Percentiles rank a stretch among this genome's conserved stretches.
Evolutionary conservation across 2,888 invertebrate genomes (phyloP).

Genomic region (Melinaea menophilus): DNA sequence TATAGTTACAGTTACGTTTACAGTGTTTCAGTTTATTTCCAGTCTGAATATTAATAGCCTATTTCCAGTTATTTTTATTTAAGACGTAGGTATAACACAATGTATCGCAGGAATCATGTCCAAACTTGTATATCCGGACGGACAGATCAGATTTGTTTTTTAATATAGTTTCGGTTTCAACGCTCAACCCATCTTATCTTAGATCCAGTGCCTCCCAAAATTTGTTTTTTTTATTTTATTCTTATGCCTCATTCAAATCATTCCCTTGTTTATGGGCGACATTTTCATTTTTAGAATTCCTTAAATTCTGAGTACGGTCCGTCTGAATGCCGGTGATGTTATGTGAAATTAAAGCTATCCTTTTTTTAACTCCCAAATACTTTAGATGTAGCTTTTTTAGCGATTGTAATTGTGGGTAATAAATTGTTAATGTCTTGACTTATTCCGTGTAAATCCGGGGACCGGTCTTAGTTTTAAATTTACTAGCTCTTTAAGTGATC

Average conservation of each 20-base stretch:
- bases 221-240: conserved; percentile 72
- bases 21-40: conserved; percentile 32
- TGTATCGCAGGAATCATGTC: conserved; percentile 62
- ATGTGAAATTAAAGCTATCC: conserved; percentile 70
- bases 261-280: conserved; percentile 75
- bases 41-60: conserved; percentile 36
- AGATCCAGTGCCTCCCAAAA: conserved; percentile 61
- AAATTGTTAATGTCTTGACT: conserved; percentile 66
- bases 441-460: conserved; percentile 38
- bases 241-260: conserved; percentile 73
- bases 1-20: conserved; percentile 19
- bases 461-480: conserved; percentile 58
- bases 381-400: conserved; percentile 59
- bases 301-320: conserved; percentile 43
- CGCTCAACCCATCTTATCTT: conserved; percentile 70
- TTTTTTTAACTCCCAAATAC: conserved; percentile 72
- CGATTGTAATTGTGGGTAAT: conserved; percentile 72
- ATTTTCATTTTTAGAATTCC: conserved; percentile 76
- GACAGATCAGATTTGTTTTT: conserved; percentile 66
- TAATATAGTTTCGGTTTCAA: conserved; percentile 68
- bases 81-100: conserved; percentile 54
- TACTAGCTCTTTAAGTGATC: conserved; percentile 56
- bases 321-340: conserved; percentile 64
- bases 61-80: conserved; percentile 37
- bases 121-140: conserved; percentile 69